A percentile compares a stretch with the other conserved stretches of the same genome.
phyloP scores from a whole-genome alignment of 2,888 invertebrate genomes.

The Tetheella fluctuosa region DNA sequence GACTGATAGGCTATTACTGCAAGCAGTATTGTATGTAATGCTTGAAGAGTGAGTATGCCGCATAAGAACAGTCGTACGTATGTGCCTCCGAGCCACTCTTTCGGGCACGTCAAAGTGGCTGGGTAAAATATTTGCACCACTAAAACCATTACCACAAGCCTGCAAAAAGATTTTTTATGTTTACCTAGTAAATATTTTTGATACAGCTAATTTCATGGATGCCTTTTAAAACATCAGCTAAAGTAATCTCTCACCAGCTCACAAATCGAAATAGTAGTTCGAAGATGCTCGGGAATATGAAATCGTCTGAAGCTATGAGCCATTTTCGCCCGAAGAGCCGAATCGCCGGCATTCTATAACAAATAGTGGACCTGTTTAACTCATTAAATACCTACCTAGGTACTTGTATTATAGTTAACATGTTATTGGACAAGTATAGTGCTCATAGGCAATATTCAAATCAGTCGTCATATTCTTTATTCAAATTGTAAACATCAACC shows the following conservation, averaged over 20 bases:
- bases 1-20: neutral
- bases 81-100: neutral
- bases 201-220: no score
- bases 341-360: slow-evolving; percentile 92
- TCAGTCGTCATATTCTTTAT: no score
- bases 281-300: slow-evolving; percentile 93
- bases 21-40: neutral
- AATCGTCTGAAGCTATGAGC: slow-evolving; percentile 96
- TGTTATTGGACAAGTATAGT: no score
- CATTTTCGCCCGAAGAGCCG: slow-evolving; percentile 94
- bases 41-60: neutral
- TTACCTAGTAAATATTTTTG: no score
- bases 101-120: neutral
- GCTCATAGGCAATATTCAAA: no score
- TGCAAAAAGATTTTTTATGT: neutral
- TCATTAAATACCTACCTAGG: no score
- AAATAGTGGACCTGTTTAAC: slow-evolving; percentile 26
- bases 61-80: neutral
- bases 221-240: no score
- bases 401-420: no score
- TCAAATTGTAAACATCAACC: no score
- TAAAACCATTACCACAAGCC: neutral
- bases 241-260: slow-evolving; percentile 64
- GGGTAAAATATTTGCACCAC: slow-evolving; percentile 1
- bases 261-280: slow-evolving; percentile 88